A percentile compares a stretch with the other conserved stretches of the same genome.
These are phyloP conservation scores for Pangasius larnaudii DNA, from an alignment of 2,797 vertebrate genomes.

Conservation along the genomic window DNA sequence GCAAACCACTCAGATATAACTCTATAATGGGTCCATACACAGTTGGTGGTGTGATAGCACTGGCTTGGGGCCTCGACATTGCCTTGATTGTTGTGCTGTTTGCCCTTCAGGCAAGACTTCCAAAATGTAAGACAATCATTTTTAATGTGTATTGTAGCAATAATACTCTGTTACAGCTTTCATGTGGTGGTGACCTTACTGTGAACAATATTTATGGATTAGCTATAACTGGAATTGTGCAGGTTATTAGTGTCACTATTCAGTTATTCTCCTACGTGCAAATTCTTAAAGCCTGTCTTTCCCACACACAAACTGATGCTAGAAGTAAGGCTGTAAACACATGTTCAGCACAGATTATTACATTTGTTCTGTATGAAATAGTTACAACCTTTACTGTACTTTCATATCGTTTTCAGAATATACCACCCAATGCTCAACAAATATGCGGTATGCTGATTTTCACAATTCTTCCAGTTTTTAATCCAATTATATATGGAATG, in stretches of 20 bases:
- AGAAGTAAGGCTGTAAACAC: conserved; percentile 52
- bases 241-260: conserved; percentile 23
- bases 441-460: conserved; percentile 45
- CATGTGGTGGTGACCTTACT: conserved; percentile 48
- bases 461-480: conserved; percentile 41
- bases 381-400: conserved; percentile 13
- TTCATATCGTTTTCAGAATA: conserved; percentile 40
- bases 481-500: conserved; percentile 54
- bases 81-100: conserved; percentile 45
- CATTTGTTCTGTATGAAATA: conserved; percentile 46
- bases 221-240: conserved; percentile 27
- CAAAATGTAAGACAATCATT: conserved; percentile 51
- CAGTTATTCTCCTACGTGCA: conserved; percentile 43
- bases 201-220: conserved; percentile 56
- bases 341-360: conserved; percentile 45
- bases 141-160: conserved; percentile 49
- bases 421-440: conserved; percentile 29
- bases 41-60: conserved; percentile 12
- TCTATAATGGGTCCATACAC: conserved; percentile 50
- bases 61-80: conserved; percentile 44
- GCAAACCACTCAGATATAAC: conserved; percentile 47
- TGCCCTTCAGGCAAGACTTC: conserved; percentile 44
- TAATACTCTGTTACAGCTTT: conserved; percentile 42
- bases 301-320: conserved; percentile 27
- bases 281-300: conserved; percentile 42